Evolutionary conservation across 2,113 vertebrate genomes (phyloP).

Genomic region (Rhombomys opimus): DNA sequence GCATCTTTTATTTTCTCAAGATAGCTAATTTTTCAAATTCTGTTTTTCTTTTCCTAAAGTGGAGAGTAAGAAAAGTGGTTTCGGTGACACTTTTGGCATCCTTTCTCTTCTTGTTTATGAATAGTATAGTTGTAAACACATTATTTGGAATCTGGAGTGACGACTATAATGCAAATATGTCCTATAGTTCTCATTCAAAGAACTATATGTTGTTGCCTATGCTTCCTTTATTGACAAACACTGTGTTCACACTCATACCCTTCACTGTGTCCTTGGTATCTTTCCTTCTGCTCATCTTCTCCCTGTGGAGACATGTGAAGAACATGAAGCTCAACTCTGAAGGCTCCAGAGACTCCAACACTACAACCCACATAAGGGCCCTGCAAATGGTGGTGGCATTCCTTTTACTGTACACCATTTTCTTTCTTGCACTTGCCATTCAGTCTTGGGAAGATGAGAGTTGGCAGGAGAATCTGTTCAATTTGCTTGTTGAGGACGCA

Average conservation of each 20-base stretch:
- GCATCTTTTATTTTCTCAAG: background rate
- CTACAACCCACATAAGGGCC: background rate
- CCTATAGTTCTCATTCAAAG: rapidly evolving
- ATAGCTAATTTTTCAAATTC: background rate
- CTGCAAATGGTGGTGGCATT: background rate
- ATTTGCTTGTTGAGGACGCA: rapidly evolving
- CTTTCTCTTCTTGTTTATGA: background rate
- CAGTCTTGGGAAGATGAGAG: rapidly evolving
- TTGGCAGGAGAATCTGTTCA: rapidly evolving
- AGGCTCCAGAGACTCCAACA: background rate
- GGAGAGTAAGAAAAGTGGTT: background rate
- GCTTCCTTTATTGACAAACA: background rate
- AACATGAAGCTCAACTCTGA: background rate
- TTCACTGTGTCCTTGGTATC: background rate
- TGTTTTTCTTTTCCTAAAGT: background rate
- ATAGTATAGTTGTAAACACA: background rate
- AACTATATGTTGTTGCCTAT: rapidly evolving
- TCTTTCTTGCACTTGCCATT: background rate
- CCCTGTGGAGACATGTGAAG: conserved; percentile 9
- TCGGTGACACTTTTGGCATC: background rate
- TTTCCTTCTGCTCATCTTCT: background rate
- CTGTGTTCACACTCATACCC: background rate
- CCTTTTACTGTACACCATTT: background rate
- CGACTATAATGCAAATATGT: background rate
- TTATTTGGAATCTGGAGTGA: no score